Evolutionary conservation across 1,140 invertebrate genomes (phyloP), one percentile per base, ranked within the genome.

Genomic region (Aphaenogaster rudis): DNA sequence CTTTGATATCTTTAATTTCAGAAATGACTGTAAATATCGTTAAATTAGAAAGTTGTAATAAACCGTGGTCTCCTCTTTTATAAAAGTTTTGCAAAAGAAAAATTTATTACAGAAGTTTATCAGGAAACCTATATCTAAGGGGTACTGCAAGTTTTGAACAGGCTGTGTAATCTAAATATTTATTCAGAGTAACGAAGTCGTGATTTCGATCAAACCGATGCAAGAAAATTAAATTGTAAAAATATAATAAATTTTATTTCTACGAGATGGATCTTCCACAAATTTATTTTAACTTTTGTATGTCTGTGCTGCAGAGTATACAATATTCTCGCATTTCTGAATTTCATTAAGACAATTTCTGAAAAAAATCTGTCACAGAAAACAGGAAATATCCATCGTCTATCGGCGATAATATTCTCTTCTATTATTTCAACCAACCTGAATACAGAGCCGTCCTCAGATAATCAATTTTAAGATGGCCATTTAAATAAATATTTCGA

Each of bases 1-100:
- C 54, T 59, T 76, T 57, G 28, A 59, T 42, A 42, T 76, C 54
- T 61, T 61, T 57, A 76, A 76, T 76, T 76, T 28, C 36, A 59
- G 52, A 76, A 36, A 76, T 59, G 72, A 61, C 54, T 76, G 72
- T 76, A 61, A 76, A 76, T 76, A 76, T 59, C 21, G 36, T 76
- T 76, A 76, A 76, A 59, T 76, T 76, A 76, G 13, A 76, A 76
- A 76, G 54, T 76, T 76, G 54, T 76, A 76, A 76, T 61, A 76
- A 76, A 76, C 54, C 54, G 45, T 69, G 66, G 42, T 76, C 54
- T 42, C 1, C 39, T 28, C 72, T 45, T 59, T 76, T 28, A 13
- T 15, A 59, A 45, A 76, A 76, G 36, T 76, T 76, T 61, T 59
- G 39, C 39, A 59, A 39, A 42, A 76, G 54, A 76, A 76, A 76